Conservation (phyloP, 2,888 invertebrate genomes). For the Caenorhabditis virilis region DNA sequence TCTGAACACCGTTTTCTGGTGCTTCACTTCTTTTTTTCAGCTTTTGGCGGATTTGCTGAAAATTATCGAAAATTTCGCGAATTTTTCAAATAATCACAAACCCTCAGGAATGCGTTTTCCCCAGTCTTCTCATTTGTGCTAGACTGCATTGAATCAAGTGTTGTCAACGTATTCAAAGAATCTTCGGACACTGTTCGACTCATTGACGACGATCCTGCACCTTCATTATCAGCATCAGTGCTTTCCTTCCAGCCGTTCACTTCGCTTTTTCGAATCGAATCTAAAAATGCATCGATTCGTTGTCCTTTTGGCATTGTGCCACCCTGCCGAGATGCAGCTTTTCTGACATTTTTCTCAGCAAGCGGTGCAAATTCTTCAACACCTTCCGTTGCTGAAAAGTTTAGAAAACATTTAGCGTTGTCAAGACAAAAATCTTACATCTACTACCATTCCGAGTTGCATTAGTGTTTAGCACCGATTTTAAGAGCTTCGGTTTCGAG, state of each 20-base stretch:
- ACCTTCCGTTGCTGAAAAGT: slow-evolving; percentile 10
- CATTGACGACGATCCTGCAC: slow-evolving; percentile 40
- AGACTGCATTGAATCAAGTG: slow-evolving; percentile 35
- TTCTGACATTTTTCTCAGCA: slow-evolving; percentile 60
- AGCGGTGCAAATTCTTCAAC: slow-evolving; percentile 43
- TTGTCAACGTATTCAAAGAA: slow-evolving; percentile 57
- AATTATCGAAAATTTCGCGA: slow-evolving; percentile 20
- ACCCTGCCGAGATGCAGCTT: slow-evolving; percentile 85
- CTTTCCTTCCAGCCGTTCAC: slow-evolving; percentile 33
- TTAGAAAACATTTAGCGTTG: not conserved
- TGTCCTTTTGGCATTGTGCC: slow-evolving; percentile 96
- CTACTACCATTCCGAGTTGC: slow-evolving; percentile 10
- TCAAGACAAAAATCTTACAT: not conserved
- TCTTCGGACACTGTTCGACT: slow-evolving; percentile 56
- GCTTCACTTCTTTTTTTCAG: slow-evolving; percentile 58
- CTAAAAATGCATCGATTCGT: slow-evolving; percentile 91
- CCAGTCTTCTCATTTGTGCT: slow-evolving; percentile 23
- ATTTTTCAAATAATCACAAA: not conserved
- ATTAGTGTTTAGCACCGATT: slow-evolving; percentile 40
- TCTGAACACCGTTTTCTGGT: slow-evolving; percentile 4
- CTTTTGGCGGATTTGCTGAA: slow-evolving; percentile 62
- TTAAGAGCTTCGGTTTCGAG: slow-evolving; percentile 61
- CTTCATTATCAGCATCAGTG: slow-evolving; percentile 39
- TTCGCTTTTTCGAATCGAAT: slow-evolving; percentile 76
- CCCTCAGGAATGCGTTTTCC: slow-evolving; percentile 14